Base-by-base conservation (phyloP, 2,888 invertebrate species). In the Stegophylla sp. region DNA sequence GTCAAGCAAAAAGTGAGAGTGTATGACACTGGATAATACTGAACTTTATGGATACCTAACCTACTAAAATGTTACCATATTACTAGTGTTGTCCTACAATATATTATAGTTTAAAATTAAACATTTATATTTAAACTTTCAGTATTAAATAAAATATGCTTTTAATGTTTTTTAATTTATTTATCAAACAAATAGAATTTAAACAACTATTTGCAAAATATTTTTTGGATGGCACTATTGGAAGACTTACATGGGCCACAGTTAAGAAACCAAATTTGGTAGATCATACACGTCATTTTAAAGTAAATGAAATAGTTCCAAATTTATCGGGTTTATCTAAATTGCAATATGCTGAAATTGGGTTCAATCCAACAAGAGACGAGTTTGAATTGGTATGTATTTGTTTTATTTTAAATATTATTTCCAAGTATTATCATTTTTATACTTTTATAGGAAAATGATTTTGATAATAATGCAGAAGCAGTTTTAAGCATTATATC, bases 311-410 rank as follows among this genome's bases (percentile, higher is more conserved):
- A 43, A 74, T 77, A 41, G 1, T 79, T 9, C 53, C 66, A 34
- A 41, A 75, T 82, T 77, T 84, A 89, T 90, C 92, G 85, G 92
- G 93, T 0, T 90, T 90, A 76, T 91, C 91, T 73, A 93, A 94
- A 85, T 45, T 90, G 0, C 95, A 96, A 86, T 96, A 98, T 87
- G 95, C 96, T 48, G 92, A 95, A 85, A 89, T 98, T 13, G 95
- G 96, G 2, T 98, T 97, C 86, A 96, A 96, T 94, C 94, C 97
- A 3, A 93, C 95, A 86, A 90, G 97, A 86, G 97, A 97, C 89
- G 97, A 97, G 86, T 98, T 96, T 89, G 97, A 97, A 88, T 90
- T 94, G 87, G 94, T 94, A 87, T 85, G 86, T 85, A 77, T 43
- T 41, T 69, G 74, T 69, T 20, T 67, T 23, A 48, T 28, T 75